Base-by-base conservation (phyloP, 92 coral and sea anemone species). In the Pocillopora meandrina region DNA sequence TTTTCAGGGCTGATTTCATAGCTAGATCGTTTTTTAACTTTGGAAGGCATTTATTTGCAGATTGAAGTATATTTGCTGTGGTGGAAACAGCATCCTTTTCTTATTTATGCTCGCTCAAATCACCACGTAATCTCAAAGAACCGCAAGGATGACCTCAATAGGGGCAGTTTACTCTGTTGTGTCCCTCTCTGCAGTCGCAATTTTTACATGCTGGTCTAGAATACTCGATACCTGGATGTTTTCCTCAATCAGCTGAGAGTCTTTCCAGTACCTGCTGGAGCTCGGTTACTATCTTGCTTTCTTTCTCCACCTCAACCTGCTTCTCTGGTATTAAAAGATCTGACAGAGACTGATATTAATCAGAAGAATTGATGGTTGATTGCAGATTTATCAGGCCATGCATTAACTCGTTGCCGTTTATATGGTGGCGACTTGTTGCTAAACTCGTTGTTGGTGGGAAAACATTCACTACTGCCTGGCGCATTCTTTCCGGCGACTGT, bases 121-220 rank as follows among this genome's bases (percentile, higher is more conserved):
- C 89, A 20, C 89, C 84, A 60, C 84, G 78, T 71, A 85, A 78
- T 73, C 47, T 42, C 2, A 84, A 71, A 18, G 85, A 81, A 58
- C 10, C 20, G 69, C 77, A 81, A 9, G 85, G 47, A 71, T 59
- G 85, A 33, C 77, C 70, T 71, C 35, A 58, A 59, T 72, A 81
- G 8, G 77, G 85, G 35, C 78, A 81, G 85, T 81, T 81, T 2
- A 59, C 42, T 58, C 85, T 81, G 18, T 81, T 81, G 36, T 81
- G 71, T 81, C 78, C 71, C 75, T 59, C 77, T 71, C 71, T 18
- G 60, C 61, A 71, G 35, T 81, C 77, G 71, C 70, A 71, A 61
- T 81, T 81, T 34, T 77, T 81, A 61, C 85, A 35, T 60, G 71
- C 85, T 71, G 85, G 78, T 81, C 19, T 81, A 58, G 78, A 58